Conservation (phyloP, 2,797 vertebrate species). For the Ambastaia sidthimunki region DNA sequence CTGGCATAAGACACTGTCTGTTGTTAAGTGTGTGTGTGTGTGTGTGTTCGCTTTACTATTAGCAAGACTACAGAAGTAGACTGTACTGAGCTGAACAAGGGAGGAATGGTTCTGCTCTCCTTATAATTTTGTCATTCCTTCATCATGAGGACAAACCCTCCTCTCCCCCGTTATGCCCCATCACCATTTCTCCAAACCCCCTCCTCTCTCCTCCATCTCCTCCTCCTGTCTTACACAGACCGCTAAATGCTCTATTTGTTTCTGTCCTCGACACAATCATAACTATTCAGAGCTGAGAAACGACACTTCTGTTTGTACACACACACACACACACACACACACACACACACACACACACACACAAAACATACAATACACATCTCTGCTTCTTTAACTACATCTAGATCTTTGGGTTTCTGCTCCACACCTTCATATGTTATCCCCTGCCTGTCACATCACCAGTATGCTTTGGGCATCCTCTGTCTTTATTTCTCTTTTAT, state of each 20-base stretch:
- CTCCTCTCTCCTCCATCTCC: conserved; percentile 45
- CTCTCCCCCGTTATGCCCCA: conserved; percentile 43
- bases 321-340: too few species aligned
- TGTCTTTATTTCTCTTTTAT: conserved; percentile 2
- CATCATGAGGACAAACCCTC: conserved; percentile 34
- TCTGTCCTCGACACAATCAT: conserved; percentile 64
- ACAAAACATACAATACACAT: conserved; percentile 20
- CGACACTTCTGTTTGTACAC: conserved; percentile 36
- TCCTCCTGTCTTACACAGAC: conserved; percentile 9
- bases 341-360: background rate
- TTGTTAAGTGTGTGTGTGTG: background rate
- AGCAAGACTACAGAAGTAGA: conserved; percentile 38
- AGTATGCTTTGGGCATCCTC: conserved; percentile 31
- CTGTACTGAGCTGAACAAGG: conserved; percentile 38
- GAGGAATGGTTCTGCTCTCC: conserved; percentile 41
- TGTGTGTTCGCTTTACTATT: conserved; percentile 14
- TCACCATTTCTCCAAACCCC: conserved; percentile 31
- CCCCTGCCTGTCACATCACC: too few species aligned
- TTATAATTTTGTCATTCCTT: conserved; percentile 45
- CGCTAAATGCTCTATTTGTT: conserved; percentile 65
- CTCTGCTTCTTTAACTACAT: background rate
- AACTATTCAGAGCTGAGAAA: conserved; percentile 64
- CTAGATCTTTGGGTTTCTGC: background rate
- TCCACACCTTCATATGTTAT: too few species aligned
- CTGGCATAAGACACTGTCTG: conserved; percentile 39